Evolutionary conservation across 2,113 vertebrate genomes (phyloP), one percentile per base, ranked within the genome.

Genomic region (Phoxinus phoxinus): DNA sequence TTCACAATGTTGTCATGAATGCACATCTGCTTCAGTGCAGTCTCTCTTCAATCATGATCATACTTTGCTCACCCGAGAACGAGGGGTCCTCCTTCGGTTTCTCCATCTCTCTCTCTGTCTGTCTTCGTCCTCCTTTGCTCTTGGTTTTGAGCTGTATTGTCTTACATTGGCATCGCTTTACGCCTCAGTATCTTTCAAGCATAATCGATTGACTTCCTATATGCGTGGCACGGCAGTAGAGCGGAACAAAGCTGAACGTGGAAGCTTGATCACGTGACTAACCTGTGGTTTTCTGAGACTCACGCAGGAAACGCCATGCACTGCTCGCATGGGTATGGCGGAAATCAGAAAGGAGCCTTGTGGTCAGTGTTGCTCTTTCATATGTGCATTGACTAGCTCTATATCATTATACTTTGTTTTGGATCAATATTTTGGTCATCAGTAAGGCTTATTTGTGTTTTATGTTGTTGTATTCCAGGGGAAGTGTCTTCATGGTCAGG

Each of bases 261-360:
- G 51, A 87, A 86, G 69, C 25, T 44, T 1, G 4, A 61, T 92
- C 91, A 94, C 10, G 7, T 93, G 92, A 91, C 80, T 30, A 4
- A 32, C 37, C 81, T 92, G 92, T 80, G 93, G 90, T 90, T 93
- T 92, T 65, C 65, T 84, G 41, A 41, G 56, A 65, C 65, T 83
- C 2, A 9, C n/a, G 91, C 90, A 90, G 86, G 81, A 72, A 86
- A 21, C 25, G 12, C 41, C 44, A 74, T 17, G 21, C 41, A 81
- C 59, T 69, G 67, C 69, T 53, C 23, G 78, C 48, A 69, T 9
- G 8, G 69, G 19, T 58, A 56, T 13, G 59, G 71, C 76, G 77
- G 82, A 86, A 80, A 15, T 67, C n/a, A 48, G 11, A 25, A 44
- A 32, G 27, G 58, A 23, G 58, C 25, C 63, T 8, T 81, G 85